A percentile compares a stretch with the other conserved stretches of the same genome.
phyloP scores from a whole-genome alignment of 2,797 vertebrate species.

The Tokudaia muenninki region DNA sequence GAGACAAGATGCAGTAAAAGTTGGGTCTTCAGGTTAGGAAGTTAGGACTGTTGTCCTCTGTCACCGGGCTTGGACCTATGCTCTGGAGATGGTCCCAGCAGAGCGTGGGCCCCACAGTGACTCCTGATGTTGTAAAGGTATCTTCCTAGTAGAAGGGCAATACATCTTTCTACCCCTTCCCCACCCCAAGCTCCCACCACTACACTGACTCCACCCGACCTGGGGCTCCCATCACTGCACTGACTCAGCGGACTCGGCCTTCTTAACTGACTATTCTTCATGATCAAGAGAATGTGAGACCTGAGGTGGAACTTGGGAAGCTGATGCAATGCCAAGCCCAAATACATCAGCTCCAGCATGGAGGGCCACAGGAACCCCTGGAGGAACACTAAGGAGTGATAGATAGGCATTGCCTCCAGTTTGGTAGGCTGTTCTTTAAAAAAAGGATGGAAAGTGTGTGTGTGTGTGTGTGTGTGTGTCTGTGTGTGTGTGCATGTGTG shows the following conservation, averaged over 20 bases:
- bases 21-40: background rate
- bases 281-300: background rate
- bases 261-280: background rate
- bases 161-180: background rate
- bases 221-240: no score
- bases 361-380: background rate
- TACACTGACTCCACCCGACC: background rate
- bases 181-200: accelerated
- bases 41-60: background rate
- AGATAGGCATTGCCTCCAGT: background rate
- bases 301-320: background rate
- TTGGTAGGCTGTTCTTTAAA: background rate
- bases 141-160: background rate
- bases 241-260: background rate
- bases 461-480: background rate
- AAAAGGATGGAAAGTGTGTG: background rate
- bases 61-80: background rate
- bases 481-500: background rate
- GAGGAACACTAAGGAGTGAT: background rate
- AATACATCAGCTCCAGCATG: background rate
- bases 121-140: no score
- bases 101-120: background rate
- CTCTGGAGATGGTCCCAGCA: background rate
- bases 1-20: background rate
- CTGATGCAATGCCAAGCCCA: background rate